These are phyloP conservation scores for Sycophaga agraensis DNA, from an alignment of 1,140 invertebrate genomes.

Conservation along the genomic window DNA sequence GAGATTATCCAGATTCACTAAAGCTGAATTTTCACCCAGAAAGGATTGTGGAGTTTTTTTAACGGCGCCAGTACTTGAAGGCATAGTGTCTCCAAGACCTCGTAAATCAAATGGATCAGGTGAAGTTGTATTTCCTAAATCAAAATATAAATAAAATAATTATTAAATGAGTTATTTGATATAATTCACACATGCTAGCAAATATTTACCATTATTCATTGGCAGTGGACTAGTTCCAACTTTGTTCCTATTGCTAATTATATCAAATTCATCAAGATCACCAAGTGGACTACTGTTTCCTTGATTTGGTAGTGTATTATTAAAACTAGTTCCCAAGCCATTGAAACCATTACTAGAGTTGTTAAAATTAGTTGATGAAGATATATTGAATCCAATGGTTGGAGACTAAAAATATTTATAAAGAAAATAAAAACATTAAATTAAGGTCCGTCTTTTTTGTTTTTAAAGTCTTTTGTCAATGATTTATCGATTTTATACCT, in stretches of 20 bases:
- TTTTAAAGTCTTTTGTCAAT: neutral
- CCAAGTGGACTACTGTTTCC: slow-evolving; percentile 62
- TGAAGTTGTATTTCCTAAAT: slow-evolving; percentile 50
- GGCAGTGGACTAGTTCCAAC: slow-evolving; percentile 50
- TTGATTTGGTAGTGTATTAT: slow-evolving; percentile 45
- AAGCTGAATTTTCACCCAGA: slow-evolving; percentile 88
- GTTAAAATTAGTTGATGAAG: slow-evolving; percentile 39
- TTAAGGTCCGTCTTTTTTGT: neutral
- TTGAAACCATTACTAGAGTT: slow-evolving; percentile 53
- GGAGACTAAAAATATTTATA: slow-evolving; percentile 36
- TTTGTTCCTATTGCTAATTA: slow-evolving; percentile 72
- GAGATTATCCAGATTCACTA: slow-evolving; percentile 94
- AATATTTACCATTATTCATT: slow-evolving; percentile 55
- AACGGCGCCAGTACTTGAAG: slow-evolving; percentile 59
- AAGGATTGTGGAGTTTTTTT: slow-evolving; percentile 91
- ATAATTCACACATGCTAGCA: slow-evolving; percentile 26
- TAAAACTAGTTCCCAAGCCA: slow-evolving; percentile 44
- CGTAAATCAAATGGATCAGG: slow-evolving; percentile 74
- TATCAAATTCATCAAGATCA: slow-evolving; percentile 81
- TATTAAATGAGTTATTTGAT: neutral
- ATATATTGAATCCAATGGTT: slow-evolving; percentile 49
- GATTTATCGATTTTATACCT: slow-evolving; percentile 29
- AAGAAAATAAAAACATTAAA: neutral
- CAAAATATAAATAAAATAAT: slow-evolving; percentile 10
- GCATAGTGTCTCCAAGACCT: slow-evolving; percentile 59